Percentiles rank a stretch among this genome's conserved stretches.
Evolutionary conservation across 2,888 invertebrate species (phyloP).

Genomic region (Copidosoma aretas): DNA sequence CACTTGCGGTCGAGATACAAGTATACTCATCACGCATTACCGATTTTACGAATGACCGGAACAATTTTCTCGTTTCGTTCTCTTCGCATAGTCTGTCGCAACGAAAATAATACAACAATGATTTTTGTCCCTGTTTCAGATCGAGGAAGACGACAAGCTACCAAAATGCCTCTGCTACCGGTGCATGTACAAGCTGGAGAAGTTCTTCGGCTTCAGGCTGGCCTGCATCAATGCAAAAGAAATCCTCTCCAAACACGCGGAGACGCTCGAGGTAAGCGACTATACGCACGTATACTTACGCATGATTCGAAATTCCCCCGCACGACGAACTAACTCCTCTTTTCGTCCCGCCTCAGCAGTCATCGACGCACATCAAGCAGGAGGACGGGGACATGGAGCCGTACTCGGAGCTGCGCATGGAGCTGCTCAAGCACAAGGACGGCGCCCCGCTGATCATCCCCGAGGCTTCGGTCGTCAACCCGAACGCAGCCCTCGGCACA

Average conservation of each 20-base stretch:
- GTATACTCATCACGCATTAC: too few species aligned
- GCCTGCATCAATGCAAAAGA: conserved; percentile 61
- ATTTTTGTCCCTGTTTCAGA: conserved; percentile 53
- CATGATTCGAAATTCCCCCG: too few species aligned
- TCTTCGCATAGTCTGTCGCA: too few species aligned
- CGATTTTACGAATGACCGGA: too few species aligned
- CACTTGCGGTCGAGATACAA: too few species aligned
- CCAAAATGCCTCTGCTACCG: conserved; percentile 64
- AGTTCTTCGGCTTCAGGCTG: conserved; percentile 64
- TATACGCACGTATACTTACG: too few species aligned
- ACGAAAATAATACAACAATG: too few species aligned
- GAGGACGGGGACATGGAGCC: conserved; percentile 29
- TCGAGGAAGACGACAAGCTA: conserved; percentile 60
- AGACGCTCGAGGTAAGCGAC: background rate
- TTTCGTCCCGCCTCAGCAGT: background rate
- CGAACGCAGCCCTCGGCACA: conserved; percentile 60
- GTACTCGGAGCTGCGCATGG: conserved; percentile 50
- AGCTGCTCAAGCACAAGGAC: conserved; percentile 54
- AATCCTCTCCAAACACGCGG: conserved; percentile 2
- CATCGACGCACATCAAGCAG: conserved; percentile 21
- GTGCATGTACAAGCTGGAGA: conserved; percentile 64
- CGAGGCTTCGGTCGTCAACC: conserved; percentile 61
- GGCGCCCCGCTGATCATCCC: conserved; percentile 56
- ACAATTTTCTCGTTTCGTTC: too few species aligned
- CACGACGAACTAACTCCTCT: background rate